A percentile compares a stretch with the other conserved stretches of the same genome.
Evolutionary conservation across 2,888 invertebrate genomes (phyloP).

Genomic region (Trissolcus brochymenae): DNA sequence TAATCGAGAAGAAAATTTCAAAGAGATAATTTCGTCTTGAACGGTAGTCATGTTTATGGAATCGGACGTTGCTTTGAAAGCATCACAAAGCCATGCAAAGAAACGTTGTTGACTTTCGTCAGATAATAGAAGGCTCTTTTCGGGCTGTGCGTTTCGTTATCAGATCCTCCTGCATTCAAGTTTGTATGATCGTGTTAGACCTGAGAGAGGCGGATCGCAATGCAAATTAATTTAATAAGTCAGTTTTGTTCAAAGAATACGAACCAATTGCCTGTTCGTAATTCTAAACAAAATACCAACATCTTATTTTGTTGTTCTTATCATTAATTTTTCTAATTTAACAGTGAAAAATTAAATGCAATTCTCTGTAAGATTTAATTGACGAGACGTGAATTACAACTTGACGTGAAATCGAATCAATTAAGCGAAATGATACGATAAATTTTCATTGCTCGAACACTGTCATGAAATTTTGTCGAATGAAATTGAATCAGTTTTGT

Average conservation of each 20-base stretch:
- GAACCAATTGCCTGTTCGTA: background rate
- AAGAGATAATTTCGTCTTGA: background rate
- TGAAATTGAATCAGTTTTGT: constrained; percentile 48
- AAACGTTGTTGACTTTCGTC: constrained; percentile 32
- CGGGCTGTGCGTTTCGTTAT: constrained; percentile 6
- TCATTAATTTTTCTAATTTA: background rate
- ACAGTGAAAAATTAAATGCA: background rate
- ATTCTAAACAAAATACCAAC: background rate
- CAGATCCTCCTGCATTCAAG: constrained; percentile 18
- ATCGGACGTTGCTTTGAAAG: constrained; percentile 6
- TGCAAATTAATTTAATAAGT: constrained; percentile 34
- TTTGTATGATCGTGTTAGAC: constrained; percentile 27
- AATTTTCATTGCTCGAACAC: constrained; percentile 44
- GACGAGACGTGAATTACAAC: background rate
- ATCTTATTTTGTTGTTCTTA: background rate
- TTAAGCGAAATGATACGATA: constrained; percentile 25
- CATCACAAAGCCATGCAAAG: constrained; percentile 7
- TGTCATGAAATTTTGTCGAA: constrained; percentile 38
- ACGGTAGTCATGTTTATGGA: background rate
- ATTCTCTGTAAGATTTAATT: background rate
- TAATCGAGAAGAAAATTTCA: background rate
- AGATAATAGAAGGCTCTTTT: constrained; percentile 29
- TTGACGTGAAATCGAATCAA: constrained; percentile 16
- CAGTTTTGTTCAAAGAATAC: background rate
- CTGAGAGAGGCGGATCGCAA: constrained; percentile 41